Percentiles rank a stretch among this genome's conserved stretches.
Evolutionary conservation across 2,797 vertebrate species (phyloP).

Genomic region (Notolabrus celidotus): DNA sequence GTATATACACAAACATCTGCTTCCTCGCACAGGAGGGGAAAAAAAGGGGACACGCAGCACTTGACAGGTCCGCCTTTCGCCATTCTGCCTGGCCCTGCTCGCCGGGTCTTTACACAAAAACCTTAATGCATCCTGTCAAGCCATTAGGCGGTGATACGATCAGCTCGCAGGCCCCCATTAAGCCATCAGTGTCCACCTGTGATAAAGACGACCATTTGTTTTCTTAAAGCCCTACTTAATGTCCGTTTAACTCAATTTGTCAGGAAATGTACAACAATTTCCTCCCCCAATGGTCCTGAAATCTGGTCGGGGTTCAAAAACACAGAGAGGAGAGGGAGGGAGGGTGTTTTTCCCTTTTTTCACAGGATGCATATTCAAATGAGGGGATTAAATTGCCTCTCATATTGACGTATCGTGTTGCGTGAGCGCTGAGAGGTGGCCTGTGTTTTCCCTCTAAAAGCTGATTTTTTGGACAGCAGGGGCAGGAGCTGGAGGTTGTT

Average conservation of each 20-base stretch:
- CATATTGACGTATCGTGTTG: constrained; percentile 75
- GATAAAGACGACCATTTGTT: constrained; percentile 99
- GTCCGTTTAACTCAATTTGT: constrained; percentile 99
- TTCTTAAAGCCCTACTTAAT: constrained; percentile 99
- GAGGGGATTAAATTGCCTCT: constrained; percentile 80
- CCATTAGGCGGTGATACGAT: constrained; percentile 99
- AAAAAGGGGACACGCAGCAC: constrained; percentile 87
- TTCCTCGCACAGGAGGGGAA: constrained; percentile 87
- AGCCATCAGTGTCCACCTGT: constrained; percentile 99
- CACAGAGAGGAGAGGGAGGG: constrained; percentile 75
- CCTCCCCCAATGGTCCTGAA: constrained; percentile 91
- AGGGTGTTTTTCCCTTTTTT: constrained; percentile 13
- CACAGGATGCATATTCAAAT: constrained; percentile 83
- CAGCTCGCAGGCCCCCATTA: constrained; percentile 94
- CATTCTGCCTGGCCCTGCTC: constrained; percentile 72
- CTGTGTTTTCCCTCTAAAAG: constrained; percentile 79
- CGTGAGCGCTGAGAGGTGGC: constrained; percentile 64
- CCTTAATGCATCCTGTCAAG: constrained; percentile 99
- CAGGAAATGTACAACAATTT: constrained; percentile 99
- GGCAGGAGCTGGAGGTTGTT: constrained; percentile 73
- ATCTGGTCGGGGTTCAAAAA: constrained; percentile 97
- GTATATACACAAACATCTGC: constrained; percentile 80
- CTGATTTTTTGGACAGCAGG: constrained; percentile 80
- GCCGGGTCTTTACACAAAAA: constrained; percentile 96
- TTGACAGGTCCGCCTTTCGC: constrained; percentile 95